Evolutionary conservation across 2,113 vertebrate species (phyloP).

Genomic region (Plecotus auritus): DNA sequence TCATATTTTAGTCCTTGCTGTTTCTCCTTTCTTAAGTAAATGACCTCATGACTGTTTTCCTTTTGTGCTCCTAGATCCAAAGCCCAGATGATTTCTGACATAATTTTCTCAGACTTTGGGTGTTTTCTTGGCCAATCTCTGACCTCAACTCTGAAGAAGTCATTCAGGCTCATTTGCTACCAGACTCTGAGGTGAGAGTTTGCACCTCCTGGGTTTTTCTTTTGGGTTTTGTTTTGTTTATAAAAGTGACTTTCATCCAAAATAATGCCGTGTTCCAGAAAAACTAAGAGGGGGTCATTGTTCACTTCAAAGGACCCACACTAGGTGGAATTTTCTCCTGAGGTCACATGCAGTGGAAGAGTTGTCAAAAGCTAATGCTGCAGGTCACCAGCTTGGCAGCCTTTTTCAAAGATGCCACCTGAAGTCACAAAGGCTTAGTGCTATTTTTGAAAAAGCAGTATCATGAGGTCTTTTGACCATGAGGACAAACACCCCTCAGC

Average conservation of each 20-base stretch:
- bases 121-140: background rate
- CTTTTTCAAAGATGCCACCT: background rate
- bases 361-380: background rate
- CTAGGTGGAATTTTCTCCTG: background rate
- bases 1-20: background rate
- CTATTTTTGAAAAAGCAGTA: background rate
- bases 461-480: background rate
- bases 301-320: background rate
- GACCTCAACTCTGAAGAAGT: background rate
- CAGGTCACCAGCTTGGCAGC: background rate
- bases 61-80: background rate
- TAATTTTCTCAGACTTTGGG: background rate
- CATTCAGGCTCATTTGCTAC: background rate
- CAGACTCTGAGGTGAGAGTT: background rate
- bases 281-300: background rate
- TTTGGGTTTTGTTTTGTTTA: background rate
- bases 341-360: background rate
- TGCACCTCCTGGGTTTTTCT: background rate
- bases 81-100: background rate
- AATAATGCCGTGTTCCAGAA: background rate
- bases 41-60: background rate
- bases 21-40: constrained; percentile 7
- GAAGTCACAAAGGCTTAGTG: background rate
- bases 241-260: constrained; percentile 19
- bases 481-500: background rate